Base-by-base conservation (phyloP, 2,113 vertebrate species). In the Sinocyclocheilus anshuiensis region DNA sequence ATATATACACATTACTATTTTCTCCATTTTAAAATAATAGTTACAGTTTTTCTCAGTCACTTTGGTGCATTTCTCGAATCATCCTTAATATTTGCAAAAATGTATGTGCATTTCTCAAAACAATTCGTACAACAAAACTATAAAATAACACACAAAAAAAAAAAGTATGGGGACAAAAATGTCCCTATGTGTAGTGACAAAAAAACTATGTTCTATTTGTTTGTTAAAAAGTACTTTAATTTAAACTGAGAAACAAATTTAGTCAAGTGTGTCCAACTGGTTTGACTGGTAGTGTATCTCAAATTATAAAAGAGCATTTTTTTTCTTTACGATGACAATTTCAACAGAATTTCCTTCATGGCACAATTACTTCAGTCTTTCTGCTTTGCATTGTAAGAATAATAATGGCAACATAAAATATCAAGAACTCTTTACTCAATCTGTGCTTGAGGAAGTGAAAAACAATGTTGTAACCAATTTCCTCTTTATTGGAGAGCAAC, bases 401-500 rank as follows among this genome's bases (percentile, higher is more conserved):
- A 59, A 59, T 22, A 22, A 59, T 59, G 2, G 1, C 57, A 59
- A 59, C 57, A 59, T 22, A 59, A 8, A 57, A 57, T 1, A 57
- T 59, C 57, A 22, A 59, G 57, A 59, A 22, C 2, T 22, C 20
- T 59, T 57, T 59, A 1, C 57, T 22, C 57, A 59, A 59, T 20
- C 65, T 81, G 18, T 83, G 7, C 0, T 59, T 7, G 33, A 72
- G n/a, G n/a, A 57, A 76, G 48, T 48, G 13, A 76, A 48, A 85
- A 45, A 50, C 33, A 61, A 81, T 15, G 24, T 82, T n/a, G 55
- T 53, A 50, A 61, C 63, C 67, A 36, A 69, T 42, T 76, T 77
- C 84, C 22, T 74, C 9, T 88, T 85, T 67, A 78, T 65, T 81
- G 72, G 67, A 74, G 15, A 84, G 50, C 63, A 87, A 80, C 12